Evolutionary conservation across 1,140 invertebrate genomes (phyloP).

Genomic region (Drosophila lowei): DNA sequence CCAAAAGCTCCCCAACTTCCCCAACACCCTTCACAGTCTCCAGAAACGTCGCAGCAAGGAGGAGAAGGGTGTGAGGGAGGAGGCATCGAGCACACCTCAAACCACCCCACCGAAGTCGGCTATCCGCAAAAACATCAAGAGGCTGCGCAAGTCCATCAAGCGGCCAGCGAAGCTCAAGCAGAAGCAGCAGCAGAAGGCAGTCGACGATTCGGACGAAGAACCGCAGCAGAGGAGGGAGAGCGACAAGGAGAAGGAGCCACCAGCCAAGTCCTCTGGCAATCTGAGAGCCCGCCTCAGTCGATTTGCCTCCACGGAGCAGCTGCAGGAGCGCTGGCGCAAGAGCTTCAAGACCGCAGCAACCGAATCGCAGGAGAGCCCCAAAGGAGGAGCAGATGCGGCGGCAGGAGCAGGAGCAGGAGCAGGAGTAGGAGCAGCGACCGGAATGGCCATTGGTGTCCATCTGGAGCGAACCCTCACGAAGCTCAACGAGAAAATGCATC

Average conservation of each 20-base stretch:
- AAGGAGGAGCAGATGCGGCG: neutral
- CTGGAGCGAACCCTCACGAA: conserved; percentile 63
- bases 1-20: conserved; percentile 23
- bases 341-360: conserved; percentile 45
- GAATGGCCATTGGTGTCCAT: conserved; percentile 23
- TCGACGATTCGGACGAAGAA: conserved; percentile 22
- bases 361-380: neutral
- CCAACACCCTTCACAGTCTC: conserved; percentile 21
- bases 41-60: conserved; percentile 2
- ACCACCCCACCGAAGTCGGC: conserved; percentile 3
- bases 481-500: conserved; percentile 71
- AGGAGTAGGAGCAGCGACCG: conserved; percentile 7
- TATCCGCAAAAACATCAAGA: conserved; percentile 59
- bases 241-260: neutral
- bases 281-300: conserved; percentile 47
- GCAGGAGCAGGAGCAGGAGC: conserved; percentile 18
- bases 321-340: conserved; percentile 63
- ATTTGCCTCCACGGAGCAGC: conserved; percentile 54
- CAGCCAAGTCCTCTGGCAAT: conserved; percentile 1
- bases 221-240: neutral
- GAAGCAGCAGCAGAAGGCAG: conserved; percentile 2
- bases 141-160: conserved; percentile 67
- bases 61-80: neutral
- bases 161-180: conserved; percentile 31
- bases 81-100: neutral